phyloP scores from a whole-genome alignment of 2,113 vertebrate genomes.

The Illadopsis cleaveri region DNA sequence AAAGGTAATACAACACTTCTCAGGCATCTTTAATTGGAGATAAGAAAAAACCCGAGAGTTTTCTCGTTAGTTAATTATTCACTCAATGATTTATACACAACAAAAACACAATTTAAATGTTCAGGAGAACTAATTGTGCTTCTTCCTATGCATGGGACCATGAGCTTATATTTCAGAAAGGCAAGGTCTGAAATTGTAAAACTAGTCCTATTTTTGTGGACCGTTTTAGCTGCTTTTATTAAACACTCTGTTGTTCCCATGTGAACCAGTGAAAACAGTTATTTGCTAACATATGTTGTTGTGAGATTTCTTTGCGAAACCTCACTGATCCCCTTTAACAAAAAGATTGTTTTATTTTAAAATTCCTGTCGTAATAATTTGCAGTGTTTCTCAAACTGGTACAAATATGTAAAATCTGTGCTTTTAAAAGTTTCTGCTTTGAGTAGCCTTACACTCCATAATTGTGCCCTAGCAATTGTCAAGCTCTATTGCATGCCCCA shows the following conservation, averaged over 20 bases:
- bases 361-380: conserved; percentile 39
- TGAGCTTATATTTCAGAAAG: conserved; percentile 49
- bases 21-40: conserved; percentile 63
- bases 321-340: conserved; percentile 54
- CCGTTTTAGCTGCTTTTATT: conserved; percentile 54
- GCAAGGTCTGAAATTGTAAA: conserved; percentile 58
- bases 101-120: conserved; percentile 55
- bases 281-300: conserved; percentile 1
- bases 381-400: conserved; percentile 60
- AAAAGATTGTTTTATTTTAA: conserved; percentile 58
- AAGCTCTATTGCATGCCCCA: conserved; percentile 72
- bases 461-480: conserved; percentile 57
- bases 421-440: conserved; percentile 72
- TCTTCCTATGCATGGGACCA: conserved; percentile 52
- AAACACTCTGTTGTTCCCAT: conserved; percentile 48
- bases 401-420: conserved; percentile 76
- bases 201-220: conserved; percentile 19
- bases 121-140: conserved; percentile 68
- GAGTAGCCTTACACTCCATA: conserved; percentile 72
- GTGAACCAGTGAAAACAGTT: conserved; percentile 41
- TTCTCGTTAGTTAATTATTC: conserved; percentile 47
- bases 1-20: conserved; percentile 72
- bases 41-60: conserved; percentile 51
- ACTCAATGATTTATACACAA: conserved; percentile 41
- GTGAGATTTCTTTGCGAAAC: conserved; percentile 35